A percentile compares a stretch with the other conserved stretches of the same genome.
Evolutionary conservation across 92 coral and sea anemone genomes (phyloP).

Genomic region (Epizoanthus fatuus): DNA sequence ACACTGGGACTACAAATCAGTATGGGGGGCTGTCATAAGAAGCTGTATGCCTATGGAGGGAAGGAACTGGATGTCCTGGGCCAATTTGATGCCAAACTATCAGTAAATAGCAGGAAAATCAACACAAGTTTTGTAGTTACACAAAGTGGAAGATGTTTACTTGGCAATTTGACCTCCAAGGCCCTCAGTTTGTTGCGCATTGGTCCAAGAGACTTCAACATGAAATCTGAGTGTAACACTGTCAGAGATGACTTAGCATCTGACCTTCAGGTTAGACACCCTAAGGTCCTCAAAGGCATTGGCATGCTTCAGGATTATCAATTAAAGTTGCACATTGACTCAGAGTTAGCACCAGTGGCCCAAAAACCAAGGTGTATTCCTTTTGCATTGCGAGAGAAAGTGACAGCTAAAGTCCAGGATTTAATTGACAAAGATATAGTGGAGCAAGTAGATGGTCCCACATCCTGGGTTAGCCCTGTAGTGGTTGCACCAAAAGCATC

Average conservation of each 20-base stretch:
- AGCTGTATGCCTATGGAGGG: constrained; percentile 51
- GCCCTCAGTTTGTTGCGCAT: constrained; percentile 32
- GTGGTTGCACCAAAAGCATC: constrained; percentile 45
- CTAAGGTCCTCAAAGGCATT: constrained; percentile 38
- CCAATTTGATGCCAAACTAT: constrained; percentile 22
- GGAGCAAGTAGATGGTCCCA: constrained; percentile 43
- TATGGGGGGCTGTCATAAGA: constrained; percentile 19
- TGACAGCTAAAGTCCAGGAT: constrained; percentile 29
- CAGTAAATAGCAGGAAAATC: background rate
- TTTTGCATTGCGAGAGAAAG: constrained; percentile 34
- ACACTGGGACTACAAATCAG: constrained; percentile 15
- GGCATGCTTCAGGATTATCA: constrained; percentile 42
- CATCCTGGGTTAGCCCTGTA: constrained; percentile 48
- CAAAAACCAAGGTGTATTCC: constrained; percentile 34
- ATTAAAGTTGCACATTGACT: constrained; percentile 15
- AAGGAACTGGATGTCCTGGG: constrained; percentile 27
- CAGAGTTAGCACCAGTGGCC: constrained; percentile 10
- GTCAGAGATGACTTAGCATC: background rate
- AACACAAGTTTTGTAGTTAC: constrained; percentile 22
- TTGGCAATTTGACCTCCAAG: constrained; percentile 33
- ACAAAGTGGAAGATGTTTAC: constrained; percentile 35
- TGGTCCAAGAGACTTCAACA: constrained; percentile 23
- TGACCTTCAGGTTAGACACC: constrained; percentile 16
- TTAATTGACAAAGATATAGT: constrained; percentile 35
- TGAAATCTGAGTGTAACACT: constrained; percentile 6